These are phyloP conservation scores for Rhinolophus sinicus DNA, from an alignment of 2,113 vertebrate species.

Conservation along the genomic window DNA sequence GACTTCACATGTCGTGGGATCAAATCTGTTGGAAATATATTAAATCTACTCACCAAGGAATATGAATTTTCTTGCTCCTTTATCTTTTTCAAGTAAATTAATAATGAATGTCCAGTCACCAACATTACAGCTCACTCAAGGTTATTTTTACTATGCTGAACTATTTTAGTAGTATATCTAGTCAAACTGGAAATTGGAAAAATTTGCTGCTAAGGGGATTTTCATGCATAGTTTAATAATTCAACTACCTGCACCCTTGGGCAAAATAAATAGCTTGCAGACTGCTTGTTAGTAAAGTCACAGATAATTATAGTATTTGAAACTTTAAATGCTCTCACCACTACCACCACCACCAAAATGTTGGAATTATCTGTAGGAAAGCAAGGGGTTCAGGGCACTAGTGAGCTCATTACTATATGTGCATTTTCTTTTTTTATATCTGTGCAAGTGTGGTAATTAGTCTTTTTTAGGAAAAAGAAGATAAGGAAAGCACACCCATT, in stretches of 20 bases:
- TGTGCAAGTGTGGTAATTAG: not conserved
- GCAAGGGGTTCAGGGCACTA: not conserved
- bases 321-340: not conserved
- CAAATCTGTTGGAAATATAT: not conserved
- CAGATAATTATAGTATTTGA: conserved; percentile 52
- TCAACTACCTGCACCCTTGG: conserved; percentile 26
- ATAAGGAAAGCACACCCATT: not conserved
- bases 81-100: conserved; percentile 51
- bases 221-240: conserved; percentile 58
- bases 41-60: not conserved
- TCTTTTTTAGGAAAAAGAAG: not conserved
- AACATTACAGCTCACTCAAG: conserved; percentile 38
- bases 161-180: conserved; percentile 34
- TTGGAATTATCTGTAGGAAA: conserved; percentile 26
- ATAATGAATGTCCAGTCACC: conserved; percentile 43
- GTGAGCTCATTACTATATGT: not conserved
- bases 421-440: not conserved
- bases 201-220: conserved; percentile 51
- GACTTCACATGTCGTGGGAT: not conserved
- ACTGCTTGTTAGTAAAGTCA: conserved; percentile 50
- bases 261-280: conserved; percentile 45
- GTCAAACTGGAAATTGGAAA: conserved; percentile 53
- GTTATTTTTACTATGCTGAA: conserved; percentile 69
- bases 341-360: not conserved
- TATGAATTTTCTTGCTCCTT: not conserved